Evolutionary conservation across 2,797 vertebrate species (phyloP), one percentile per base, ranked within the genome.

Genomic region (Orientallactaga sibirica): DNA sequence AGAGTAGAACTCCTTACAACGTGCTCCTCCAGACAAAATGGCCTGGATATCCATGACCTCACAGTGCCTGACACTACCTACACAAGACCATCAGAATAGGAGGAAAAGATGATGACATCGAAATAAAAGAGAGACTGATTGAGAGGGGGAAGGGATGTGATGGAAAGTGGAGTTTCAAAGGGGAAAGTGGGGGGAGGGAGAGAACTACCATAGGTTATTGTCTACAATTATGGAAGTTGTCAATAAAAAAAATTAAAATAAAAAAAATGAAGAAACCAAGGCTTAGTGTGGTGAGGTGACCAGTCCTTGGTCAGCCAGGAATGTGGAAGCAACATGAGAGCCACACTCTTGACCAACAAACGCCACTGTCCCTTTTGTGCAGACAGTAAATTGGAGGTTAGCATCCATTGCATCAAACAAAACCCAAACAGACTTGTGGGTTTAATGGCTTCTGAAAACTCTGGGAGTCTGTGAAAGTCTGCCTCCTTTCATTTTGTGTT

Each of bases 371-470:
- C 71, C 48, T 41, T 61, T 27, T 82, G 25, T 33, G 55, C 37
- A 43, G 80, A 87, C n/a, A 27, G 5, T 14, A 62, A 75, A 43
- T 20, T 48, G 43, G 33, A 70, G 52, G 18, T 33, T 61, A 37
- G 61, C 41, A 62, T 84, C 84, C 73, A 62, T n/a, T 86, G 58
- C 52, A n/a, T 3, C 16, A 64, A 58, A 41, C 20, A 70, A 80
- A 92, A 86, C n/a, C 52, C 68, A 90, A 77, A 41, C 67, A 90
- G 88, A 90, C 18, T 93, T 43, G 64, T 37, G 55, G 37, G 7
- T 29, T 67, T 77, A 81, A 90, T 43, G n/a, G 66, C 70, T 88
- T 94, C 66, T 74, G 71, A 79, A 94, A 94, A 95, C 87, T 79
- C 77, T 78, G 79, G 68, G 74, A 80, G 67, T 83, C 83, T 66